Base-by-base conservation (phyloP, 2,797 vertebrate genomes). In the Neosilurus mollespiculum region DNA sequence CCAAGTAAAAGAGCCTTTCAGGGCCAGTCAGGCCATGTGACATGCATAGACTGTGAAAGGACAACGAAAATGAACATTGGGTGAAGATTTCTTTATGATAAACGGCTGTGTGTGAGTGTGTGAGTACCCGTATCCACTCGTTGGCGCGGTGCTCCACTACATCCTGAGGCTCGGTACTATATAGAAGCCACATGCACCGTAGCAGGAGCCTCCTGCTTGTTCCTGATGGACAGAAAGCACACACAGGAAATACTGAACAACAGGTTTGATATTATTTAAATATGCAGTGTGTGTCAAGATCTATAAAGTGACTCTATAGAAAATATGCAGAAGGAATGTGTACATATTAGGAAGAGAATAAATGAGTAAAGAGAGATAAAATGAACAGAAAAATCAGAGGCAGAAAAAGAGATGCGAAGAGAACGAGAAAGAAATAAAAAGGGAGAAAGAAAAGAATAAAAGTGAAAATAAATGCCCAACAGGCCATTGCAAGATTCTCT, bases 61-160 rank as follows among this genome's bases (percentile, higher is more conserved):
- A 59, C 56, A 34, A 59, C 0, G 0, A 61, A n/a, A 72, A 54
- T 16, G 3, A 24, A 54, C 3, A 26, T 16, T 72, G 70, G 51
- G 24, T 54, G 3, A 73, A 54, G 70, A 73, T 14, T 18, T 8
- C 24, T 73, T 54, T 26, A 26, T 73, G n/a, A n/a, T 54, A 73
- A 73, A 37, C 0, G 30, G 72, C 16, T 56, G 5, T 64, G 22
- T 26, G 64, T 30, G 26, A 6, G 67, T 22, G 18, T 22, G 49
- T 59, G 76, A 92, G 88, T 95, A 99, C 97, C 92, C 83, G 91
- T 92, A 97, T 94, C 97, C 97, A 98, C 87, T 93, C 94, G 91
- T 98, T 99, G 88, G 96, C 94, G 91, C 95, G 96, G 80, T 87
- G 88, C 91, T 98, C 96, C 87, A 96, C 88, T 72, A 94, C 91